Percentiles rank a stretch among this genome's conserved stretches.
Conservation (phyloP, 1,140 invertebrate genomes). For the Periplaneta americana region DNA sequence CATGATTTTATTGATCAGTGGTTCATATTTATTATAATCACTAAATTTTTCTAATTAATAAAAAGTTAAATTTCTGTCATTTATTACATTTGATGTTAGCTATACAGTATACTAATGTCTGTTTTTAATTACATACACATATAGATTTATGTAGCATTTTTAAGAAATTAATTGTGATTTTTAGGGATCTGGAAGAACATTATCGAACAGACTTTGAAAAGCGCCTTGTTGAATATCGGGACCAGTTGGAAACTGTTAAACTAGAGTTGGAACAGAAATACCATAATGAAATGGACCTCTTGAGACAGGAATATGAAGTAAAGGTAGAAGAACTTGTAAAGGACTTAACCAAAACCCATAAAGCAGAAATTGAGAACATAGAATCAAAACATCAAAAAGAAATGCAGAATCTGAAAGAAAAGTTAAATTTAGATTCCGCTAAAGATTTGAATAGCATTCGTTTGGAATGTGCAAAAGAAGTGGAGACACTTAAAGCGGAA, state of each 20-base stretch:
- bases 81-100: no score
- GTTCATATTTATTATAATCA: no score
- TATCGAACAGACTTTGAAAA: conserved; percentile 8
- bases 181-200: conserved; percentile 15
- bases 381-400: conserved; percentile 18
- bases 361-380: conserved; percentile 13
- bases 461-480: not conserved
- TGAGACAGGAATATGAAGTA: conserved; percentile 38
- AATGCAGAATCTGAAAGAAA: conserved; percentile 16
- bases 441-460: not conserved
- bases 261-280: conserved; percentile 20
- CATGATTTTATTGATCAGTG: no score
- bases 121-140: no score
- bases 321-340: conserved; percentile 37
- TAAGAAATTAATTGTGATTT: not conserved
- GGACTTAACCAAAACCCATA: not conserved
- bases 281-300: conserved; percentile 30
- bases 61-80: no score
- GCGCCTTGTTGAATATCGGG: conserved; percentile 8
- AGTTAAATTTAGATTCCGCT: not conserved
- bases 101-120: no score
- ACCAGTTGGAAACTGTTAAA: conserved; percentile 8
- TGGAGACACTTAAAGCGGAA: not conserved
- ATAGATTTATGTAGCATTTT: not conserved
- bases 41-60: no score